Conservation (phyloP, 2,797 vertebrate species). For the Brachyalestes nurse region DNA sequence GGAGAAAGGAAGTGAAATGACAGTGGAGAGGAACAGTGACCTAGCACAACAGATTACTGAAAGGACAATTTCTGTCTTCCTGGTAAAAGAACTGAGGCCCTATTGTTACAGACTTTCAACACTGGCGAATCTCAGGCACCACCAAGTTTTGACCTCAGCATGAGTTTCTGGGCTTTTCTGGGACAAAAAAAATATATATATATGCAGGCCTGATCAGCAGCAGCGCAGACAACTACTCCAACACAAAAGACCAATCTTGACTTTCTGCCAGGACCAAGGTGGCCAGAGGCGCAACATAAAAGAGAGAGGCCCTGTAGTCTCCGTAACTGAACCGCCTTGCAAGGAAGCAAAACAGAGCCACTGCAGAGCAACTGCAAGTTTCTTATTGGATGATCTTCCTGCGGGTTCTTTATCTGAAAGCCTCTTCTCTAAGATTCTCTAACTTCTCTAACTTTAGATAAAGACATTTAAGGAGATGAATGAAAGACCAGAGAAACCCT, state of each 20-base stretch:
- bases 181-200: slow-evolving; percentile 48
- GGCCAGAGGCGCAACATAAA: slow-evolving; percentile 47
- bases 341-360: slow-evolving; percentile 25
- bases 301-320: slow-evolving; percentile 22
- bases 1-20: neutral
- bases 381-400: too few species aligned
- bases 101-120: slow-evolving; percentile 52
- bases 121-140: slow-evolving; percentile 44
- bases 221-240: slow-evolving; percentile 50
- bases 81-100: slow-evolving; percentile 58
- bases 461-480: slow-evolving; percentile 24
- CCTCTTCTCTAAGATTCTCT: too few species aligned
- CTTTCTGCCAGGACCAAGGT: slow-evolving; percentile 53
- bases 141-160: neutral
- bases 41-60: neutral
- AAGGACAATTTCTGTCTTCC: slow-evolving; percentile 22
- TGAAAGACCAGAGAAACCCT: slow-evolving; percentile 26
- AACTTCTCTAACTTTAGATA: too few species aligned
- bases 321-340: slow-evolving; percentile 34
- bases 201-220: slow-evolving; percentile 26
- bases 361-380: too few species aligned
- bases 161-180: slow-evolving; percentile 18
- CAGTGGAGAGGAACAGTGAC: neutral
- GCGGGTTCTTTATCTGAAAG: too few species aligned
- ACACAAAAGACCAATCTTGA: slow-evolving; percentile 62